Evolutionary conservation across 37 sponge, comb jelly and placozoan species (phyloP), one percentile per base, ranked within the genome.

Genomic region (Corticium candelabrum): DNA sequence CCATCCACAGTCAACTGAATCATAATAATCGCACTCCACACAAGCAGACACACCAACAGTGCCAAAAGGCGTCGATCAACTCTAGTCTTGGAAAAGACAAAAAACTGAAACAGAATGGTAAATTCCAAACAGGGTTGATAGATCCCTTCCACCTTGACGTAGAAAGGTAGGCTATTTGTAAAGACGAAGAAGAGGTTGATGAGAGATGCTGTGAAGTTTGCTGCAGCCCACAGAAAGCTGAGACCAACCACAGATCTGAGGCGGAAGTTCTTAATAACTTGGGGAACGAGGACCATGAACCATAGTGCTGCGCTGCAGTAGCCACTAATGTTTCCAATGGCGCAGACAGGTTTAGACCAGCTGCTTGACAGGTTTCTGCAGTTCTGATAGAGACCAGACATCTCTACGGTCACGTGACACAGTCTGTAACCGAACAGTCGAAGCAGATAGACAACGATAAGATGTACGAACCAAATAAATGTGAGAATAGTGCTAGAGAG

Each of bases 141-240:
- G 43, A 84, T 79, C 5, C 73, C 84, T 0, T 31, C 32, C 2
- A 79, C 75, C 30, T 39, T 34, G 30, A 71, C 57, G 31, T 84
- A 84, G 62, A 78, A 72, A 72, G 84, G 84, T 1, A 84, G 67
- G 1, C 38, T 0, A 29, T 77, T 32, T 56, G 71, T 41, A 37
- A 84, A 84, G 27, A 68, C 79, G 40, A 78, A 84, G 79, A 84
- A 84, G 0, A 84, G 67, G 84, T 84, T 84, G 7, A 84, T 78
- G 3, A 84, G 79, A 2, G 84, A 84, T 0, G 84, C 84, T 32
- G 84, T 84, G 75, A 84, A 84, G 84, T 84, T 84, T 0, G 84
- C 84, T 0, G 78, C 77, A 27, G 84, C 84, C 84, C 84, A 84
- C 1, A 84, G 75, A 38, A 84, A 84, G 79, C 84, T 84, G 3